Evolutionary conservation across 1,140 invertebrate species (phyloP).

Genomic region (Halyomorpha halys): DNA sequence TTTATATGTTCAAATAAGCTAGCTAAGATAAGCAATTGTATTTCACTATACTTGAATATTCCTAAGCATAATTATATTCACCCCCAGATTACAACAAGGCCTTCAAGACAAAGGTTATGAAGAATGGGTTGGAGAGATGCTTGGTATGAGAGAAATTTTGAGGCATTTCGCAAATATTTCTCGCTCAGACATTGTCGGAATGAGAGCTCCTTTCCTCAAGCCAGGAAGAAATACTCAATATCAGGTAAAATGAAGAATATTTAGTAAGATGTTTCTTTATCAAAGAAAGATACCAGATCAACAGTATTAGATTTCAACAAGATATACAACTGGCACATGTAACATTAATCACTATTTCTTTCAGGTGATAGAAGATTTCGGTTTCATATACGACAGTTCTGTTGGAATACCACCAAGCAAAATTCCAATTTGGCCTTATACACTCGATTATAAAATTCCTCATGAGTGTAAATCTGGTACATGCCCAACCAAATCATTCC

Average conservation of each 20-base stretch:
- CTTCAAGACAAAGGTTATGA: slow-evolving; percentile 79
- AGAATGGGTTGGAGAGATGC: slow-evolving; percentile 87
- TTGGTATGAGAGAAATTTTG: slow-evolving; percentile 82
- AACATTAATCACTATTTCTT: background rate
- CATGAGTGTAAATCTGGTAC: slow-evolving; percentile 86
- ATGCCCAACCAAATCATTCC: slow-evolving; percentile 82
- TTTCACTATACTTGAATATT: too few species aligned
- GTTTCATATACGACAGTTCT: slow-evolving; percentile 85
- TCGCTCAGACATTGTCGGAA: slow-evolving; percentile 69
- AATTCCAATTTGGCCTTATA: slow-evolving; percentile 88
- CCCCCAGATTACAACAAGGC: slow-evolving; percentile 56
- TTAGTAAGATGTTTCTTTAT: too few species aligned
- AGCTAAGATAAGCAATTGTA: too few species aligned
- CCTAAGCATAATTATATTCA: background rate
- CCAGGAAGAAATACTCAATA: slow-evolving; percentile 85
- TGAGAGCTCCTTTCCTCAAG: slow-evolving; percentile 81
- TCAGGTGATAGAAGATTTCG: slow-evolving; percentile 77
- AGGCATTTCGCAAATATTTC: slow-evolving; percentile 72
- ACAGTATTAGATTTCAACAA: background rate
- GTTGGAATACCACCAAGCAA: slow-evolving; percentile 71
- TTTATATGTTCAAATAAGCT: too few species aligned
- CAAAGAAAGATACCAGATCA: too few species aligned
- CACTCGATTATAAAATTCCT: slow-evolving; percentile 80
- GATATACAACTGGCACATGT: too few species aligned
- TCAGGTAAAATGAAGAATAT: slow-evolving; percentile 52